A percentile compares a stretch with the other conserved stretches of the same genome.
Conservation (phyloP, 2,888 invertebrate genomes). For the Sarcophaga carnaria region DNA sequence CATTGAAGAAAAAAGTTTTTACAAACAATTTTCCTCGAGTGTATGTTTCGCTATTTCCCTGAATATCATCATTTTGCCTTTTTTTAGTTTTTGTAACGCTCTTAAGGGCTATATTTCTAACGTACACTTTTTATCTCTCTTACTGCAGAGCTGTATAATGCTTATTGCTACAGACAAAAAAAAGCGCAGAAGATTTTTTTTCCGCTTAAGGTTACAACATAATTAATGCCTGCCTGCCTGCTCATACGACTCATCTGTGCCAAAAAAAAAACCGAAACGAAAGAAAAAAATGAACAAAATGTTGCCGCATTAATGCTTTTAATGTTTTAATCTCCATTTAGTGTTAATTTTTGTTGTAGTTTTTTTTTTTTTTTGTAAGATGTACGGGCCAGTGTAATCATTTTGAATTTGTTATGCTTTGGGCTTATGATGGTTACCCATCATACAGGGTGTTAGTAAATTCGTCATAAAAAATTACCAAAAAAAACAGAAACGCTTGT, state of each 20-base stretch:
- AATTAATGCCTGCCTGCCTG: constrained; percentile 62
- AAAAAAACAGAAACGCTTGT: not conserved
- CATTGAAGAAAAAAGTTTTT: not conserved
- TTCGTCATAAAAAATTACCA: constrained; percentile 1
- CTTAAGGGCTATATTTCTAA: not conserved
- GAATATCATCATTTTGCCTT: not conserved
- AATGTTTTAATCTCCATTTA: constrained; percentile 67
- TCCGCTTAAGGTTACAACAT: constrained; percentile 65
- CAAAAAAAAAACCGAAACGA: not conserved
- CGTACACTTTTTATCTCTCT: not conserved
- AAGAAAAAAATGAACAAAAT: not conserved
- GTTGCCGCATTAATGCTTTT: constrained; percentile 40
- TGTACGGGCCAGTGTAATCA: constrained; percentile 19
- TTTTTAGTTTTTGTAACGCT: not conserved
- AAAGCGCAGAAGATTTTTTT: constrained; percentile 21
- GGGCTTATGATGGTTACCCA: constrained; percentile 53
- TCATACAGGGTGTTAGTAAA: constrained; percentile 48
- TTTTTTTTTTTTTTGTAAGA: not conserved
- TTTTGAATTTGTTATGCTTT: constrained; percentile 63
- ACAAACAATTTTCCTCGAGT: not conserved
- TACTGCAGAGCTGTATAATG: not conserved
- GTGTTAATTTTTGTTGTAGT: constrained; percentile 52
- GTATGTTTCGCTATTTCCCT: not conserved
- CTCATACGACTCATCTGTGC: not conserved
- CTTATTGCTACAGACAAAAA: constrained; percentile 2